phyloP scores from a whole-genome alignment of 2,888 invertebrate species.

The Drosophila merina region DNA sequence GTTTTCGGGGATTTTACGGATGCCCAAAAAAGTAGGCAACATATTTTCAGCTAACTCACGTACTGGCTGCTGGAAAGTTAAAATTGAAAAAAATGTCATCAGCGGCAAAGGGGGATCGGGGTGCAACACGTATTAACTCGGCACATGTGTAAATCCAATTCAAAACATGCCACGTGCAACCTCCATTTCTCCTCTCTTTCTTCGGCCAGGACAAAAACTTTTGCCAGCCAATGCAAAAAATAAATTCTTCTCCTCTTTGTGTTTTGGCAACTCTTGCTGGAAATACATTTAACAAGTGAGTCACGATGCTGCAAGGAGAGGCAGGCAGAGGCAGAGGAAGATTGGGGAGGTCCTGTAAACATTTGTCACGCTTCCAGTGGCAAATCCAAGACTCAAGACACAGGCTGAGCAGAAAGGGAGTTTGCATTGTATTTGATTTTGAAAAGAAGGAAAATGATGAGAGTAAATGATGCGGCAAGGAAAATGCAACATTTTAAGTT shows the following conservation, averaged over 20 bases:
- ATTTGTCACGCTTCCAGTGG: slow-evolving; percentile 51
- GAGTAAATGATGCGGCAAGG: slow-evolving; percentile 30
- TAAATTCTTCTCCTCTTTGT: slow-evolving; percentile 23
- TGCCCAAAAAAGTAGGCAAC: slow-evolving; percentile 42
- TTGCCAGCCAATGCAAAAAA: slow-evolving; percentile 61
- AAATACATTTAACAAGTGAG: slow-evolving; percentile 52
- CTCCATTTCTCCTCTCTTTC: not conserved
- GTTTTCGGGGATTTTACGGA: slow-evolving; percentile 5
- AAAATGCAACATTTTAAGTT: slow-evolving; percentile 47
- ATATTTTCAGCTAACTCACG: slow-evolving; percentile 32
- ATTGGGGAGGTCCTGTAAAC: slow-evolving; percentile 8
- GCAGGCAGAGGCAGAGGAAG: too few species aligned
- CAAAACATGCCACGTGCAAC: slow-evolving; percentile 72
- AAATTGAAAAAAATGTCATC: slow-evolving; percentile 70
- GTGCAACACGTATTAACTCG: slow-evolving; percentile 64
- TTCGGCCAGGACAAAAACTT: slow-evolving; percentile 31
- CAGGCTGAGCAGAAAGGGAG: not conserved
- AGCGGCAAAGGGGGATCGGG: slow-evolving; percentile 9
- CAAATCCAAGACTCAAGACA: slow-evolving; percentile 24
- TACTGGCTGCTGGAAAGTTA: slow-evolving; percentile 56
- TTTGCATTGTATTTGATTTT: slow-evolving; percentile 59
- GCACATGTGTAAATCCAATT: slow-evolving; percentile 78
- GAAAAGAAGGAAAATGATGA: slow-evolving; percentile 19
- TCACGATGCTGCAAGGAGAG: slow-evolving; percentile 29
- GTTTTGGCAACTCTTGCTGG: slow-evolving; percentile 30